Evolutionary conservation across 2,888 invertebrate species (phyloP).

Genomic region (Hypsopygia costalis): DNA sequence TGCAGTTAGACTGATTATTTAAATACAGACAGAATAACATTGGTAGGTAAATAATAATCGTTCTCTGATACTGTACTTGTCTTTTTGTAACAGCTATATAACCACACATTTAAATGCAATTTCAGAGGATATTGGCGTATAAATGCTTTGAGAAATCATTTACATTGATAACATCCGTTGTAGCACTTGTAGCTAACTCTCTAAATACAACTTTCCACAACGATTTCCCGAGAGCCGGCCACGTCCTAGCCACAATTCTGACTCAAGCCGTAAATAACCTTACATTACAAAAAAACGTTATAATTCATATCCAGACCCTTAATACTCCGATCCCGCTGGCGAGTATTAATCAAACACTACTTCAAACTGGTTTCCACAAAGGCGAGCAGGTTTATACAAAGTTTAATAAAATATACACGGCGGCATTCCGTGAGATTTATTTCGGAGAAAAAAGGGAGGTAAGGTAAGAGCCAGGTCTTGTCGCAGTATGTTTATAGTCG

Average conservation of each 20-base stretch:
- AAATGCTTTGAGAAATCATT: too few relatives aligned
- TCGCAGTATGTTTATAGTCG: constrained; percentile 68
- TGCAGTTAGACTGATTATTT: too few relatives aligned
- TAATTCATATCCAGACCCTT: constrained; percentile 71
- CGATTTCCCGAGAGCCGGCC: constrained; percentile 11
- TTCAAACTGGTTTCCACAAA: constrained; percentile 71
- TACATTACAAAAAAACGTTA: constrained; percentile 64
- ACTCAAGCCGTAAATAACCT: constrained; percentile 64
- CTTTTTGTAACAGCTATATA: too few relatives aligned
- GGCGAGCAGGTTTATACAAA: constrained; percentile 59
- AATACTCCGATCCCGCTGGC: constrained; percentile 55
- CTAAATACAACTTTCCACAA: not conserved
- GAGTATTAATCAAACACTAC: constrained; percentile 68
- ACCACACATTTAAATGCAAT: too few relatives aligned
- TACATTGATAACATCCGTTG: not conserved
- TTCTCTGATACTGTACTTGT: too few relatives aligned
- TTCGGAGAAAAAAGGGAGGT: constrained; percentile 68
- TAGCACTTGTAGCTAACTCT: too few relatives aligned
- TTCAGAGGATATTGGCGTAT: too few relatives aligned
- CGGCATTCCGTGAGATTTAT: constrained; percentile 75
- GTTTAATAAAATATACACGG: constrained; percentile 77
- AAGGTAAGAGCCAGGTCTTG: constrained; percentile 67
- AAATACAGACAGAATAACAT: too few relatives aligned
- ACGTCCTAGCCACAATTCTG: constrained; percentile 29
- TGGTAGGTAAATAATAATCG: too few relatives aligned